phyloP scores from a whole-genome alignment of 2,888 invertebrate genomes.

The Orgyia antiqua region DNA sequence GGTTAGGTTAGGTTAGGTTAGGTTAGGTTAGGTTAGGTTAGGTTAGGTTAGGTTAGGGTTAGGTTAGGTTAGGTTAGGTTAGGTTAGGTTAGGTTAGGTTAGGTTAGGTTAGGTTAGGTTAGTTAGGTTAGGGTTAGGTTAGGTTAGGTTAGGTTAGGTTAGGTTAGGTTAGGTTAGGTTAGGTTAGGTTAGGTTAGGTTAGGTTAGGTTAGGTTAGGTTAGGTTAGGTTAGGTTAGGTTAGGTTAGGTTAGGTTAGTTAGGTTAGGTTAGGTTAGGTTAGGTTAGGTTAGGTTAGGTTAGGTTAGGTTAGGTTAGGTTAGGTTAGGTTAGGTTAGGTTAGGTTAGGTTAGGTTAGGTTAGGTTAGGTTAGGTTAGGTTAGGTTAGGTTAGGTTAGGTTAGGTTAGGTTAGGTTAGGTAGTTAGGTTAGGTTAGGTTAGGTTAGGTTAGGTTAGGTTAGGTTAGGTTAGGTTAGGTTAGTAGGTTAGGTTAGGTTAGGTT shows the following conservation, averaged over 20 bases:
- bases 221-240: constrained; percentile 17
- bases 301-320: constrained; percentile 20
- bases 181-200: constrained; percentile 9
- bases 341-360: constrained; percentile 22
- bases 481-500: constrained; percentile 9
- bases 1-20: constrained; percentile 11
- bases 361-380: constrained; percentile 22
- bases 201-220: constrained; percentile 11
- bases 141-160: too few species aligned
- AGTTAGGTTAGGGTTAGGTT: too few species aligned
- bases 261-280: constrained; percentile 11
- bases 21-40: constrained; percentile 9
- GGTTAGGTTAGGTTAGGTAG: constrained; percentile 17
- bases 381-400: constrained; percentile 22
- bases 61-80: too few species aligned
- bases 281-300: constrained; percentile 19
- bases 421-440: constrained; percentile 13
- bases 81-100: too few species aligned
- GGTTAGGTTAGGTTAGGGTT: too few species aligned
- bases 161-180: constrained; percentile 12
- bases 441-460: constrained; percentile 10
- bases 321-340: constrained; percentile 11
- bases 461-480: constrained; percentile 8
- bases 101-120: too few species aligned
- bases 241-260: constrained; percentile 18